Percentiles rank a stretch among this genome's conserved stretches.
Evolutionary conservation across 2,888 invertebrate genomes (phyloP).

Genomic region (Poecilobothrus nobilitatus): DNA sequence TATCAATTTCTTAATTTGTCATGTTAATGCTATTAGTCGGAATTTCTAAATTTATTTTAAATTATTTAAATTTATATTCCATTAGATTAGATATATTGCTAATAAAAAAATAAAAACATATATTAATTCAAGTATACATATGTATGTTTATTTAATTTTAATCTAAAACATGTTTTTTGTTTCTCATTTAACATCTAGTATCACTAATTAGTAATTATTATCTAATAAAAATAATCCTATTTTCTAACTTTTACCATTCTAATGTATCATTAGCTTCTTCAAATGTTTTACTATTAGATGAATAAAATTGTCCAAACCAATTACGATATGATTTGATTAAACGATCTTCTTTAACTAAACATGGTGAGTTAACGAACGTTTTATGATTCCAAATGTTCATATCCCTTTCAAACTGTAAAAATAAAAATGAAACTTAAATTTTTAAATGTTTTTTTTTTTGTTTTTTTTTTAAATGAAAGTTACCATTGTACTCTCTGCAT

Average conservation of each 20-base stretch:
- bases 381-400: conserved; percentile 83
- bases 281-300: conserved; percentile 53
- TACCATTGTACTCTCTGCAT: conserved; percentile 63
- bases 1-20: too few species aligned
- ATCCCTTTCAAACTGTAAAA: conserved; percentile 67
- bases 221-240: background rate
- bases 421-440: conserved; percentile 29
- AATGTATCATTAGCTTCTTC: background rate
- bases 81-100: too few species aligned
- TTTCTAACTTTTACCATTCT: background rate
- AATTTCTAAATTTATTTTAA: too few species aligned
- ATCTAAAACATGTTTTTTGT: background rate
- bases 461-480: conserved; percentile 20
- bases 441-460: too few species aligned
- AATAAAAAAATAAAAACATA: too few species aligned
- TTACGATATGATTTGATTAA: conserved; percentile 61
- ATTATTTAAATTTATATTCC: too few species aligned
- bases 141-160: background rate
- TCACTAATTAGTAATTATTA: too few species aligned
- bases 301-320: conserved; percentile 84
- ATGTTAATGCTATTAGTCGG: too few species aligned
- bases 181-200: background rate
- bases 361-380: conserved; percentile 59
- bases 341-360: conserved; percentile 65
- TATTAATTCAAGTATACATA: too few species aligned